Evolutionary conservation across 2,797 vertebrate species (phyloP).

Genomic region (Alectoris magna): DNA sequence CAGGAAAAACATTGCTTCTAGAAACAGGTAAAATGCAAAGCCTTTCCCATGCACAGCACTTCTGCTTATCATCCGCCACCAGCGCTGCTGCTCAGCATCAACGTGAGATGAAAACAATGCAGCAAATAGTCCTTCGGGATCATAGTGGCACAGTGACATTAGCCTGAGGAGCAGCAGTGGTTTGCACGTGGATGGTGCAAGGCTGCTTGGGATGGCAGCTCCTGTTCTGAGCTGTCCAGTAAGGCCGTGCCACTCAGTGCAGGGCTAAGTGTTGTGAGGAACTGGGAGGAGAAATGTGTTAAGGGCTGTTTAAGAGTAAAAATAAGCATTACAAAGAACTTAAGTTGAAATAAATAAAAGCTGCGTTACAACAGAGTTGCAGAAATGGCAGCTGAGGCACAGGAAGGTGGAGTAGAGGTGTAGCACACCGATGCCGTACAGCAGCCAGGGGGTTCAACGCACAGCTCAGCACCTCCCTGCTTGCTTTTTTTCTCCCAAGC

Average conservation of each 20-base stretch:
- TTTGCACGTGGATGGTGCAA: neutral
- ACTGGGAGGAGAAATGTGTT: neutral
- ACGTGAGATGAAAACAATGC: fast-evolving
- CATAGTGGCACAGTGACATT: neutral
- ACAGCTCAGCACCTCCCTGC: neutral
- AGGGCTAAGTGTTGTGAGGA: neutral
- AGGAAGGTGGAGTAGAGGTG: too few species aligned
- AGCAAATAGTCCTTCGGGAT: neutral
- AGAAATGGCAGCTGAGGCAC: neutral
- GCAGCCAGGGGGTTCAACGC: neutral
- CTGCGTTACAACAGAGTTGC: neutral
- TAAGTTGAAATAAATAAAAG: neutral
- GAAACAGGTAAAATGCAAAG: neutral
- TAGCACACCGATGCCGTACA: too few species aligned
- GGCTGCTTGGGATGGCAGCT: neutral
- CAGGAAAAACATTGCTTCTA: neutral
- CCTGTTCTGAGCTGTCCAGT: neutral
- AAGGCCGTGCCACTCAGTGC: fast-evolving
- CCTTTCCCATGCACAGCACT: fast-evolving
- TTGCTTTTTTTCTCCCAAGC: neutral
- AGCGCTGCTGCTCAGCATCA: neutral
- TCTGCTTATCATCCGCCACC: neutral
- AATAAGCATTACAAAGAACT: neutral
- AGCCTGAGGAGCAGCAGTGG: too few species aligned
- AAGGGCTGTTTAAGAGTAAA: neutral